Evolutionary conservation across 2,888 invertebrate species (phyloP), one percentile per base, ranked within the genome.

Genomic region (Merodon equestris): DNA sequence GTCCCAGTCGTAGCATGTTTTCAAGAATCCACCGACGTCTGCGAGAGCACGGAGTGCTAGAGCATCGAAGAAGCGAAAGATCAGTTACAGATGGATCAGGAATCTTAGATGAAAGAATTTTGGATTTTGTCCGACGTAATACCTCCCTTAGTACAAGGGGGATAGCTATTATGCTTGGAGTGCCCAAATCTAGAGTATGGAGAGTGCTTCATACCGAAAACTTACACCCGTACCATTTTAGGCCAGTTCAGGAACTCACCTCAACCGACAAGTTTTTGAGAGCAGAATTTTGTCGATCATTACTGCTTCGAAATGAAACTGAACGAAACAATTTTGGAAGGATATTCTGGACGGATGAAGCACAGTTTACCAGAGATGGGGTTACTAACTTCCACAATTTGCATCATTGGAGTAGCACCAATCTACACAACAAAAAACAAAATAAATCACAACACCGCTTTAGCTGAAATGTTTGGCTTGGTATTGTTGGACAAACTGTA

Each of bases 41-140:
- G 10, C 40, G 40, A 3, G 40, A 40, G n/a, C 40, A 40, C 40
- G 40, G 10, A 40, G 40, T 40, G 40, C 40, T 40, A 40, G 40
- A 40, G 40, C 40, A 40, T 40, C 40, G 40, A 40, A 40, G 40
- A 40, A 40, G 40, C 10, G 40, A 40, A 40, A 40, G n/a, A 40
- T 40, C 40, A 10, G 3, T 40, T 40, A n/a, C 10, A 3, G 12
- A 10, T 40, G n/a, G 40, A 40, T 40, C 40, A 40, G 12, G 5
- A 40, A 40, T n/a, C 40, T 40, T n/a, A 40, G 40, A 40, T n/a
- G 40, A 40, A 40, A 40, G 40, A 40, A 40, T 40, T 40, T 40
- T 40, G 40, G 40, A 40, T 40, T 40, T 40, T 3, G 40, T 40
- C 40, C 40, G 40, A 40, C 40, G 3, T 40, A 40, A 40, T 40